Percentiles rank a stretch among this genome's conserved stretches.
These are phyloP conservation scores for Saxidomus purpurata DNA, from an alignment of 1,140 invertebrate genomes.

Conservation along the genomic window DNA sequence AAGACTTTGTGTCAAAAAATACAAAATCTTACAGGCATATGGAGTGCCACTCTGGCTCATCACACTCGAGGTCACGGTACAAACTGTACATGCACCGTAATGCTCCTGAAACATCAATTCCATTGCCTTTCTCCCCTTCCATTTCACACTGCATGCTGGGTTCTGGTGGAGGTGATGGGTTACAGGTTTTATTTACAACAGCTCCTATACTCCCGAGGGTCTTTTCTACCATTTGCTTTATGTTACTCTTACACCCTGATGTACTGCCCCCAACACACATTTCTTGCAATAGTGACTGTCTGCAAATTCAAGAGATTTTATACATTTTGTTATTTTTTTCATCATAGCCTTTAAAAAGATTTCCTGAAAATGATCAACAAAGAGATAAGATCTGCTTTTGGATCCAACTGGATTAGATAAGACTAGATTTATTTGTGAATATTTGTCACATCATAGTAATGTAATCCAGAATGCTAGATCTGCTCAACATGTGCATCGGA, in stretches of 20 bases:
- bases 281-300: neutral
- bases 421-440: too few relatives aligned
- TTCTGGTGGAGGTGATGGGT: slow-evolving; percentile 39
- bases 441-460: too few relatives aligned
- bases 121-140: neutral
- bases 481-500: too few relatives aligned
- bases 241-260: neutral
- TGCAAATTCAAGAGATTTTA: slow-evolving; percentile 19
- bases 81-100: slow-evolving; percentile 1
- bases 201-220: neutral
- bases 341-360: too few relatives aligned
- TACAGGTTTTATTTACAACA: slow-evolving; percentile 5
- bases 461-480: too few relatives aligned
- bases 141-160: slow-evolving; percentile 43
- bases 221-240: neutral
- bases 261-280: slow-evolving; percentile 6
- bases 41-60: slow-evolving; percentile 17
- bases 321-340: too few relatives aligned
- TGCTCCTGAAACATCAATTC: slow-evolving; percentile 3
- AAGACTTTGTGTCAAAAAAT: too few relatives aligned
- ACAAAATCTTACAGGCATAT: slow-evolving; percentile 43
- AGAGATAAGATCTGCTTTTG: too few relatives aligned
- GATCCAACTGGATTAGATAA: too few relatives aligned
- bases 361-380: too few relatives aligned
- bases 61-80: slow-evolving; percentile 7